A percentile compares a stretch with the other conserved stretches of the same genome.
Conservation (phyloP, 2,888 invertebrate species). For the Cheilosia grossa region DNA sequence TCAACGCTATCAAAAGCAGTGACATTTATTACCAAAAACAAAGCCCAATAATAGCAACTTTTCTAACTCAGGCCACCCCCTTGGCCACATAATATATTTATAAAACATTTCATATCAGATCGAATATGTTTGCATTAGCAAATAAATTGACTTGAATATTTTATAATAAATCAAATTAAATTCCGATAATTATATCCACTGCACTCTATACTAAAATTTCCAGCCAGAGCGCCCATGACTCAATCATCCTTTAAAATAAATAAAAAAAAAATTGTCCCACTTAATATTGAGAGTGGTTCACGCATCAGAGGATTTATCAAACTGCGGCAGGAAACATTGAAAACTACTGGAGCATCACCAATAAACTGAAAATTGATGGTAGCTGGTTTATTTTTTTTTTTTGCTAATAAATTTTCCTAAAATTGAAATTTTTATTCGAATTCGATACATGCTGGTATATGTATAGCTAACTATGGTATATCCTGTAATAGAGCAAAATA, state of each 20-base stretch:
- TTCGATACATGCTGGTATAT: constrained; percentile 32
- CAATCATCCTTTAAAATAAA: neutral
- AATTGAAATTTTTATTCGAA: constrained; percentile 59
- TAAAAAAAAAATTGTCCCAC: constrained; percentile 9
- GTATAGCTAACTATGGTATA: constrained; percentile 22
- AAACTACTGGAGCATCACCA: constrained; percentile 70
- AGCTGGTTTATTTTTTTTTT: constrained; percentile 33
- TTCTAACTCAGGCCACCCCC: no score
- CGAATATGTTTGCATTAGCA: neutral
- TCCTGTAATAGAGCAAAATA: constrained; percentile 28
- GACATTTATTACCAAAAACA: no score
- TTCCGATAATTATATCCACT: neutral
- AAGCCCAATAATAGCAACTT: no score
- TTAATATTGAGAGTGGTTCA: constrained; percentile 6
- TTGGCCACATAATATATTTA: no score
- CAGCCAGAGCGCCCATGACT: neutral
- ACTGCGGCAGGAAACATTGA: constrained; percentile 71
- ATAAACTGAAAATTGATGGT: constrained; percentile 72
- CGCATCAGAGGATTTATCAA: constrained; percentile 50
- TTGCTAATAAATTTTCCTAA: constrained; percentile 68
- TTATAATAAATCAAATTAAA: neutral
- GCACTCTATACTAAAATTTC: neutral
- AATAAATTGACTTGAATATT: neutral
- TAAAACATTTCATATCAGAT: no score
- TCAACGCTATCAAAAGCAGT: no score